Evolutionary conservation across 2,888 invertebrate species (phyloP).

Genomic region (Entomobrya proxima): DNA sequence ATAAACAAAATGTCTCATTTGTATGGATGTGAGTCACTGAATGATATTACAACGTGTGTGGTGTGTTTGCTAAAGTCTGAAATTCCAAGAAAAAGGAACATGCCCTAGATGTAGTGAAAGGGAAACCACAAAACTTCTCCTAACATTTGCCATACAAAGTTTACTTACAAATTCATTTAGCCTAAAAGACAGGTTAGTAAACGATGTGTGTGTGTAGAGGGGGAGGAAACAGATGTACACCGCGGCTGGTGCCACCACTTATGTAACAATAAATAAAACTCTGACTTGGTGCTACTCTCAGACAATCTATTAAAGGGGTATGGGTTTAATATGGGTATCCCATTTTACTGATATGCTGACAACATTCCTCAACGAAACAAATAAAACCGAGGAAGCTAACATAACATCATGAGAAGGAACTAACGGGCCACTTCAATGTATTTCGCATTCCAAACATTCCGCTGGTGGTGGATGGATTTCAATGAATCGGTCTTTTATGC

Average conservation of each 20-base stretch:
- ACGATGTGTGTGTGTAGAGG: too few relatives aligned
- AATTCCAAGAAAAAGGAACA: neutral
- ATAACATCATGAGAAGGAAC: neutral
- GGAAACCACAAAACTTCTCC: neutral
- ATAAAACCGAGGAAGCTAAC: too few relatives aligned
- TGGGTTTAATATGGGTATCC: neutral
- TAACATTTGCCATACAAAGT: neutral
- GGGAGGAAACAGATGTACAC: constrained; percentile 7
- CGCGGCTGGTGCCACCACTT: neutral
- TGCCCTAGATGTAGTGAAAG: neutral
- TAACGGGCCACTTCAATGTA: neutral
- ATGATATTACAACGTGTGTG: neutral
- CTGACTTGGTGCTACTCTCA: neutral
- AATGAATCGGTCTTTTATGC: constrained; percentile 6
- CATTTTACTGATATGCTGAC: neutral
- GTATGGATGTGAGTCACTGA: neutral
- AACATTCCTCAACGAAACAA: neutral
- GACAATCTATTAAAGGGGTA: neutral
- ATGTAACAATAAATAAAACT: constrained; percentile 10
- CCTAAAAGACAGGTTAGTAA: neutral
- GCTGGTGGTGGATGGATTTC: neutral
- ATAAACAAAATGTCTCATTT: neutral
- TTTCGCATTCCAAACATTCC: constrained; percentile 9
- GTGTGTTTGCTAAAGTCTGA: neutral
- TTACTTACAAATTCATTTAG: constrained; percentile 28